phyloP scores from a whole-genome alignment of 2,113 vertebrate genomes.

The Pomatorhinus ruficollis region DNA sequence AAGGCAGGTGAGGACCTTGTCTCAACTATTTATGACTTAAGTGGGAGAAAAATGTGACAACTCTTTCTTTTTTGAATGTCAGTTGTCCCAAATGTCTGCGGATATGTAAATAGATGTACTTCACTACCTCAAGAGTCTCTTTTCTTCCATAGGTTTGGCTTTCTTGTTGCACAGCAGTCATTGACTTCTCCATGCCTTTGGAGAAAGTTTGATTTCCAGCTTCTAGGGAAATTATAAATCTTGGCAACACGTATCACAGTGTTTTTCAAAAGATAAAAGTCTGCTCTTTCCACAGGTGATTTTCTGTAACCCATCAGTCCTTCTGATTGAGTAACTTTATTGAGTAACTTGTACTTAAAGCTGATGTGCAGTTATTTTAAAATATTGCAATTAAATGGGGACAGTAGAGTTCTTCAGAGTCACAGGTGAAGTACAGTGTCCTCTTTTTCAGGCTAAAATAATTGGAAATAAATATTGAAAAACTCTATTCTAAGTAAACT shows the following conservation, averaged over 20 bases:
- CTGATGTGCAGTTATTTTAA: neutral
- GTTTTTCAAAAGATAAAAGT: conserved; percentile 58
- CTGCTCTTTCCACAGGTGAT: conserved; percentile 27
- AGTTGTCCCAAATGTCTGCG: conserved; percentile 28
- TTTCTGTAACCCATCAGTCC: conserved; percentile 24
- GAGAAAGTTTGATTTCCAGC: conserved; percentile 44
- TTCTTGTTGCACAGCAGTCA: neutral
- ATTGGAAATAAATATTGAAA: neutral
- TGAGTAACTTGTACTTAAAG: conserved; percentile 13
- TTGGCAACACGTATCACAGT: neutral
- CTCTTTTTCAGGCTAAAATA: neutral
- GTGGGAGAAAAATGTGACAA: conserved; percentile 39
- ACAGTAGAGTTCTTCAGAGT: neutral
- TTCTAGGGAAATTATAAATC: conserved; percentile 51
- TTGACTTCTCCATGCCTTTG: neutral
- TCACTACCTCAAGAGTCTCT: neutral
- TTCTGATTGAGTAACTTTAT: neutral
- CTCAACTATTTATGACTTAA: conserved; percentile 54
- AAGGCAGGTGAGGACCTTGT: conserved; percentile 62
- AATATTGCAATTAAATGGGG: neutral
- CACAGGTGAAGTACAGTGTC: neutral
- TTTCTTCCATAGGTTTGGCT: conserved; percentile 33
- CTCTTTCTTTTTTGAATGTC: conserved; percentile 31
- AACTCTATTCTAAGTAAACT: neutral
- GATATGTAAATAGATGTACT: conserved; percentile 49